Base-by-base conservation (phyloP, 2,797 vertebrate genomes). In the Malurus splendens region DNA sequence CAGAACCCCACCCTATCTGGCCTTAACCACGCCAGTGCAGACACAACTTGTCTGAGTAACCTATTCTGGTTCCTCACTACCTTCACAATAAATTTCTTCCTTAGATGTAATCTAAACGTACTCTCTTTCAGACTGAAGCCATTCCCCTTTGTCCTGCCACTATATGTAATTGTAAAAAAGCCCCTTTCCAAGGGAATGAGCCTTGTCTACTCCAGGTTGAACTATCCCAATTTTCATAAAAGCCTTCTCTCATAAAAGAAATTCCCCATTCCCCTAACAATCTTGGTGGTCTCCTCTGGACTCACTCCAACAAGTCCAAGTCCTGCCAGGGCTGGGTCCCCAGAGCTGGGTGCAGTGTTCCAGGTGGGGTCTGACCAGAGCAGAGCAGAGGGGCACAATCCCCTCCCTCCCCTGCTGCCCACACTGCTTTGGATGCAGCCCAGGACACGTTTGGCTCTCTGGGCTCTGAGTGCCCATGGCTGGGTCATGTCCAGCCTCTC, bases 221-320 rank as follows among this genome's bases (percentile, higher is more conserved):
- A 30, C 4, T 59, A 16, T 36, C 13, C 25, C 20, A 45, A 12
- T 23, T 25, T 23, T 33, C 18, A 60, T 18, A 60, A 28, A 44
- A 68, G 5, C 9, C 14, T 38, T 60, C 32, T 17, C 27, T 38
- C 10, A 23, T 6, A 28, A 36, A 27, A 61, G 7, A 52, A 52
- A 44, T 52, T 18, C 23, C 32, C 18, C 10, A 61, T n/a, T 8
- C 10, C 8, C 19, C 27, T 22, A 52, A 9, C 38, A 2, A n/a
- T 38, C 47, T 70, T 45, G 27, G 9, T n/a, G 27, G 22, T 27
- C n/a, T 68, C 6, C 7, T 36, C 9, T n/a, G 39, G 18, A n/a
- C 22, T 38, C 3, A 5, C 28, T 60, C 14, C 32, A 38, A 7
- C 12, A 38, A 4, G 2, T 3, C 1, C 0, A 12, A 56, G 7